These are phyloP conservation scores for Acanthosoma haemorrhoidale DNA, from an alignment of 2,888 invertebrate genomes.

Conservation along the genomic window DNA sequence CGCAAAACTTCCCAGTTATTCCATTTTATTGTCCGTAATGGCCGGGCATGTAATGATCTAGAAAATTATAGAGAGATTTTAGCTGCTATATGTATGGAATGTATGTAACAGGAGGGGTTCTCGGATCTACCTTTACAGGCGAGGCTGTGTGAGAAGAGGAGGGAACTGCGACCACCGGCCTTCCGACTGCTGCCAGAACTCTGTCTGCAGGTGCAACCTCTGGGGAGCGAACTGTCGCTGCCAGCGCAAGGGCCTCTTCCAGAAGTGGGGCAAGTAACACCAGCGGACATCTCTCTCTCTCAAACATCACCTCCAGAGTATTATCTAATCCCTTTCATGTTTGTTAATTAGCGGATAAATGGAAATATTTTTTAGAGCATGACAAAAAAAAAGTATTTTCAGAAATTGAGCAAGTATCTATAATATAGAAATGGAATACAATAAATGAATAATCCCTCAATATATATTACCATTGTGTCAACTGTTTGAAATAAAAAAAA, in stretches of 20 bases:
- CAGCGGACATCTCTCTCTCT: background rate
- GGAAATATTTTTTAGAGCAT: slow-evolving; percentile 4
- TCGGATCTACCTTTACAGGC: slow-evolving; percentile 39
- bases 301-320: background rate
- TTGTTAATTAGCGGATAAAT: background rate
- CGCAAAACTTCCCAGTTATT: no score
- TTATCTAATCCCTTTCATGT: background rate
- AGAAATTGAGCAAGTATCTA: slow-evolving; percentile 4
- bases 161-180: slow-evolving; percentile 80
- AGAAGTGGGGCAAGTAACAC: slow-evolving; percentile 56
- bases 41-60: no score
- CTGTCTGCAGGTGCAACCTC: slow-evolving; percentile 80
- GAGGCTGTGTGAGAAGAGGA: slow-evolving; percentile 65
- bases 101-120: slow-evolving; percentile 39
- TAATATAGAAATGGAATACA: background rate
- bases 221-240: slow-evolving; percentile 87
- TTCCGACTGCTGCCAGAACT: slow-evolving; percentile 79
- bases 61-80: no score
- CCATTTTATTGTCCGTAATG: no score
- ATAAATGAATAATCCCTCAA: no score
- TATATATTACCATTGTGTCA: background rate
- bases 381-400: slow-evolving; percentile 17
- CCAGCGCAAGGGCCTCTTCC: slow-evolving; percentile 82
- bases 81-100: no score
- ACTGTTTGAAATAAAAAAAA: background rate